Evolutionary conservation across 1,140 invertebrate genomes (phyloP).

Genomic region (Caerostris darwini): DNA sequence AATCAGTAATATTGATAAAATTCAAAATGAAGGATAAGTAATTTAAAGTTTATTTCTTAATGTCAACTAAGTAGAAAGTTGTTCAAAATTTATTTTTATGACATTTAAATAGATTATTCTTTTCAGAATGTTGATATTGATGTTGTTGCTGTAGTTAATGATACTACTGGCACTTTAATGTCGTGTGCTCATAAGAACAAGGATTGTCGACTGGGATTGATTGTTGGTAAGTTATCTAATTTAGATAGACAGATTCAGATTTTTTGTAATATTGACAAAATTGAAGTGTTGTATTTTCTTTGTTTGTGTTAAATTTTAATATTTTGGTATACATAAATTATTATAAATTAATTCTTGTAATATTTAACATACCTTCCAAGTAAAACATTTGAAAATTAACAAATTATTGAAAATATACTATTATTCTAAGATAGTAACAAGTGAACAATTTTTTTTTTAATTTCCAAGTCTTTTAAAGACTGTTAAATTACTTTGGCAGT

Average conservation of each 20-base stretch:
- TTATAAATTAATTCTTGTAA: background rate
- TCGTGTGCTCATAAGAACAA: conserved; percentile 96
- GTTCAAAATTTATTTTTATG: too few relatives aligned
- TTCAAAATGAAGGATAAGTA: too few relatives aligned
- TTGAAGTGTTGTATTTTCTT: background rate
- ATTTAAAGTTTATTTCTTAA: too few relatives aligned
- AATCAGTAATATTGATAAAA: too few relatives aligned
- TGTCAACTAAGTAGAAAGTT: too few relatives aligned
- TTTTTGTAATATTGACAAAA: background rate
- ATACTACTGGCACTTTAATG: conserved; percentile 98
- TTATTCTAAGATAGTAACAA: too few relatives aligned
- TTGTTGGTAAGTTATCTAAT: conserved; percentile 86
- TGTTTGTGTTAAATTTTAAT: background rate
- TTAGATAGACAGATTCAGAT: background rate
- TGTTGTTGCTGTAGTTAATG: conserved; percentile 96
- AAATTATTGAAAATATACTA: too few relatives aligned
- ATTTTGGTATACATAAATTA: background rate
- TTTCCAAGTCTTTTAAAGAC: too few relatives aligned
- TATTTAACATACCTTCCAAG: background rate
- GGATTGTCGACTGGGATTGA: conserved; percentile 93
- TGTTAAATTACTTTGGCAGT: too few relatives aligned
- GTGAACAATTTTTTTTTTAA: too few relatives aligned
- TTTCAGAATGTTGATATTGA: conserved; percentile 89
- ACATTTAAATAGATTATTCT: background rate
- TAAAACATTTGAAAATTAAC: too few relatives aligned